Conservation (phyloP, 2,113 vertebrate species). For the Gnathonemus echidnorhynchus region DNA sequence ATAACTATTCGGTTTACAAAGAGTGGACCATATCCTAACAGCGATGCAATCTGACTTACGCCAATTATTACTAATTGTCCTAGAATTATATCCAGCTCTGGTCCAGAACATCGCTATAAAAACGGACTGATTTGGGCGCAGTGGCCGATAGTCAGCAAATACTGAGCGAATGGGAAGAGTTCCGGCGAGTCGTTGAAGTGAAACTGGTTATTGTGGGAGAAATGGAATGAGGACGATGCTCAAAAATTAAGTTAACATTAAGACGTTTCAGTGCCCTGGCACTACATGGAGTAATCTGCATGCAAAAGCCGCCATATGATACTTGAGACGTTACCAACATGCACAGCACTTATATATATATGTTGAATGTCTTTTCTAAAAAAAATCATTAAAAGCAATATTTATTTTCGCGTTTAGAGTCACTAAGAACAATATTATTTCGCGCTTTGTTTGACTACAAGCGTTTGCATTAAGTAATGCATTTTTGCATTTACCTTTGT, state of each 20-base stretch:
- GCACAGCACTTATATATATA: not conserved
- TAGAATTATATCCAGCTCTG: not conserved
- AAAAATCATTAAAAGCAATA: not conserved
- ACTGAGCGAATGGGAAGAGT: not conserved
- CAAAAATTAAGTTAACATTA: not conserved
- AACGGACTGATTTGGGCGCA: not conserved
- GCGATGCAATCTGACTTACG: not conserved
- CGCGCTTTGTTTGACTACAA: not conserved
- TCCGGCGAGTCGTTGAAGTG: not conserved
- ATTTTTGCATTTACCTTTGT: not conserved
- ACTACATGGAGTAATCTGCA: not conserved
- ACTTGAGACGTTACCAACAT: not conserved
- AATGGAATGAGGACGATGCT: not conserved
- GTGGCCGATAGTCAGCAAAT: not conserved
- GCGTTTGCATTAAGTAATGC: not conserved
- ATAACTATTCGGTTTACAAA: not conserved
- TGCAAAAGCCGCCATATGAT: not conserved
- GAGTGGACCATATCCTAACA: not conserved
- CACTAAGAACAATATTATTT: not conserved
- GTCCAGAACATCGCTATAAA: not conserved
- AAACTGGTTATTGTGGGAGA: not conserved
- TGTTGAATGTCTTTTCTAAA: not conserved
- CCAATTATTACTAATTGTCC: not conserved
- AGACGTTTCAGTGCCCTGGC: not conserved
- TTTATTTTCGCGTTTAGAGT: not conserved